Evolutionary conservation across 2,113 vertebrate species (phyloP), one percentile per base, ranked within the genome.

Genomic region (Pyxicephalus adspersus): DNA sequence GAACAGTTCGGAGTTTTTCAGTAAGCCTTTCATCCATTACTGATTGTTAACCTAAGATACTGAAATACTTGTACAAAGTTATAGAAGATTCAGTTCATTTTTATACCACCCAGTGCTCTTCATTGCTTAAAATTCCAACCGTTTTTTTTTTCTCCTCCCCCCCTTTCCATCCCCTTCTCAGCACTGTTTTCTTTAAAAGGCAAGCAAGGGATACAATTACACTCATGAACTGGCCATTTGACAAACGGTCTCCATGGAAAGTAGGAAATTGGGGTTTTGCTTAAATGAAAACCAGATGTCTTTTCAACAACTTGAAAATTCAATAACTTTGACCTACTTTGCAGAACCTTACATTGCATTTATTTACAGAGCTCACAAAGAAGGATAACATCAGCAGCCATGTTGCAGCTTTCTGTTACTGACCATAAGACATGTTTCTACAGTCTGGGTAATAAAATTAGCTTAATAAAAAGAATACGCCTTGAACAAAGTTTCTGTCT

Each of bases 221-320:
- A 82, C 71, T 82, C 66, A 82, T 82, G 61, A 82, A 82, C 72
- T 82, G 80, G 80, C 65, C 58, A 63, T 82, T 58, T 75, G 70
- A 82, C 80, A 82, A 82, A 82, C 70, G 45, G 80, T 82, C 80
- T 82, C 80, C 80, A 82, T 82, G 80, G 80, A 75, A 82, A 82
- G 63, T 82, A 82, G 80, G 80, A 82, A 82, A 82, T 82, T 82
- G 61, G 71, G 29, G 13, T 82, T 82, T 75, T 75, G 51, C 71
- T 64, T 74, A 57, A 82, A 82, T 82, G 80, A 82, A 75, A 82
- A 74, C 60, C 80, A 82, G 80, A 82, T 82, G 80, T 75, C 61
- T 58, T 22, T 19, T 66, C 26, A 51, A 25, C 70, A 55, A 34
- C 71, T 66, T 66, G 51, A 72, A 82, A 65, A 54, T 75, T 17